Base-by-base conservation (phyloP, 2,888 invertebrate genomes). In the Amiota communis region DNA sequence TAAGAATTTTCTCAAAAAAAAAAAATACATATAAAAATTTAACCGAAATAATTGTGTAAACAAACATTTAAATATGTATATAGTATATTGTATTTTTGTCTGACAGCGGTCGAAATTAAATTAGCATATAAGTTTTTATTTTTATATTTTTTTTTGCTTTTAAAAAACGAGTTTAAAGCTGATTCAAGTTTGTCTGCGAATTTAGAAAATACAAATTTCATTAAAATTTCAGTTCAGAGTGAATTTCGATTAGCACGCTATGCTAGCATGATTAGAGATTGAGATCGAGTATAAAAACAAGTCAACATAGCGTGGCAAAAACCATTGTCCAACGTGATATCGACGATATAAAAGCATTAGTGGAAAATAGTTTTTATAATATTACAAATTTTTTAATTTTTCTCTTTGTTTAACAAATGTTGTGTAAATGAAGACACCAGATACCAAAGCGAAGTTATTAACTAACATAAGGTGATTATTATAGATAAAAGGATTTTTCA, bases 381-480 rank as follows among this genome's bases (percentile, higher is more conserved):
- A 59, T 17, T 36, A 63, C 9, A 11, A 20, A 20, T 59, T 59
- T 59, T 59, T 36, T 6, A 36, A 36, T 36, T 36, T 20, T 59
- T 59, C 59, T n/a, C n/a, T 36, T 36, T 36, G 36, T 36, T 48
- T 74, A 80, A 63, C 78, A 81, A 78, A 82, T 88, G 36, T 36
- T 36, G 88, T 88, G 89, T 89, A 89, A 89, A 88, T 88, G 88
- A 83, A 78, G 85, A 86, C 86, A 83, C 88, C 85, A 80, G 89
- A 89, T 82, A 84, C 89, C 74, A 89, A 89, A 81, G 86, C 86
- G 47, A 89, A 89, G 80, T 83, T 89, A 73, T 81, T 89, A 78
- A 80, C 86, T 80, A 88, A 89, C 82, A 78, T 89, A 78, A 90
- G 89, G 89, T 90, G 71, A 84, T 77, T 75, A 46, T 13, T 70